Evolutionary conservation across 2,888 invertebrate genomes (phyloP), one percentile per base, ranked within the genome.

Genomic region (Catocala nupta): DNA sequence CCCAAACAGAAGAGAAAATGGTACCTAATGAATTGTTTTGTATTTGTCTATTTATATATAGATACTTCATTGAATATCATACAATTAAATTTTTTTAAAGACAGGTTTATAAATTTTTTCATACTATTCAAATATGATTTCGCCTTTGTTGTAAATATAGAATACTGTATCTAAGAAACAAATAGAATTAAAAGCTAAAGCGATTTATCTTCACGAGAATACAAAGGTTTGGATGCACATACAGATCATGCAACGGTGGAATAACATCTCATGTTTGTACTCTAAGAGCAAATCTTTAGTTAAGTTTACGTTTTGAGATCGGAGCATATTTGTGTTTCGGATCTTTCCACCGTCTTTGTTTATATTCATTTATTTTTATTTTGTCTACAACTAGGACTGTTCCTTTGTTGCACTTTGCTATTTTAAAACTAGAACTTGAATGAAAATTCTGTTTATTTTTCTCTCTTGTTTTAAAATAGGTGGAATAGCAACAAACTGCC

Each of bases 241-340:
- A 55, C 51, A 61, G 56, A 68, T 65, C 71, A 68, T 65, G 60
- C 68, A 48, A 63, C 56, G 55, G 61, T 57, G 48, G 34, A 75
- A 64, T 64, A 62, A 62, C 58, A 64, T 68, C 51, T 57, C 48
- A 57, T 64, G 56, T 55, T 54, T 63, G 36, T 55, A 25, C 45
- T 54, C 8, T 36, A 13, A 53, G 48, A 65, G 57, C 50, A 62
- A 58, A 66, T 65, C 51, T 55, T 54, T 50, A 48, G 59, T 59
- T 63, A 43, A 55, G 64, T 72, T 63, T 57, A 61, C 65, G 39
- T 72, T 75, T 48, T 47, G 54, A 63, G 70, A 63, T 50, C 60
- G 36, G 52, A 56, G 64, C 55, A 58, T 73, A 72, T 73, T 72
- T 66, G 64, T 64, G 33, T 48, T 63, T 56, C 55, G 59, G 63